These are phyloP conservation scores for Ispidina picta DNA, from an alignment of 2,797 vertebrate species.

Conservation along the genomic window DNA sequence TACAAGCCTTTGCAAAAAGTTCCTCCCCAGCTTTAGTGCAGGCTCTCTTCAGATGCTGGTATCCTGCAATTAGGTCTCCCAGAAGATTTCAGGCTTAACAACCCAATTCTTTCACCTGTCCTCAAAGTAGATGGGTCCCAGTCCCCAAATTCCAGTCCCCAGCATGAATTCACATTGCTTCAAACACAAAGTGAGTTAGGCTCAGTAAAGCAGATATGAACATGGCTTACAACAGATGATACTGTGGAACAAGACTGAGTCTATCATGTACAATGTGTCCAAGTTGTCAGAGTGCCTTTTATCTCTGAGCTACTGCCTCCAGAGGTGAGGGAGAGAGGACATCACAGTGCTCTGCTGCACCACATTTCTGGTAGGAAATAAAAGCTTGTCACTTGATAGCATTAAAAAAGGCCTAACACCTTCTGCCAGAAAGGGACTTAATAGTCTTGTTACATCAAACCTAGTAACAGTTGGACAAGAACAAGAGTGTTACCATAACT, in stretches of 20 bases:
- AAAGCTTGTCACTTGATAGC: neutral
- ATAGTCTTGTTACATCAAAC: neutral
- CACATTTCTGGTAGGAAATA: neutral
- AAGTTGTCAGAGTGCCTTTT: neutral
- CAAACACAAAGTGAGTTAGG: accelerated
- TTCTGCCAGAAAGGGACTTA: neutral
- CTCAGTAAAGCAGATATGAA: neutral
- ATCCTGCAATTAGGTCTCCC: too few species aligned
- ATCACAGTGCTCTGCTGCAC: neutral
- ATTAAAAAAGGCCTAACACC: neutral
- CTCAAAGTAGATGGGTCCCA: too few species aligned
- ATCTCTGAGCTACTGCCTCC: neutral
- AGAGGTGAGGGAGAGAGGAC: neutral
- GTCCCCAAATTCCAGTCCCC: too few species aligned
- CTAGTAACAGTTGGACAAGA: neutral
- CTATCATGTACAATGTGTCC: accelerated
- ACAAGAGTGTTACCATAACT: accelerated
- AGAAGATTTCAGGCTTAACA: too few species aligned
- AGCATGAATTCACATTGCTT: neutral
- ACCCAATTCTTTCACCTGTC: too few species aligned
- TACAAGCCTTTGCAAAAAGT: too few species aligned
- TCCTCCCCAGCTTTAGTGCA: too few species aligned
- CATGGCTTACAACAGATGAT: accelerated
- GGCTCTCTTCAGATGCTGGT: too few species aligned
- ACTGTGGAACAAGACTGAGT: neutral